Percentiles rank a stretch among this genome's conserved stretches.
Evolutionary conservation across 2,888 invertebrate species (phyloP).

Genomic region (Dryobota labecula): DNA sequence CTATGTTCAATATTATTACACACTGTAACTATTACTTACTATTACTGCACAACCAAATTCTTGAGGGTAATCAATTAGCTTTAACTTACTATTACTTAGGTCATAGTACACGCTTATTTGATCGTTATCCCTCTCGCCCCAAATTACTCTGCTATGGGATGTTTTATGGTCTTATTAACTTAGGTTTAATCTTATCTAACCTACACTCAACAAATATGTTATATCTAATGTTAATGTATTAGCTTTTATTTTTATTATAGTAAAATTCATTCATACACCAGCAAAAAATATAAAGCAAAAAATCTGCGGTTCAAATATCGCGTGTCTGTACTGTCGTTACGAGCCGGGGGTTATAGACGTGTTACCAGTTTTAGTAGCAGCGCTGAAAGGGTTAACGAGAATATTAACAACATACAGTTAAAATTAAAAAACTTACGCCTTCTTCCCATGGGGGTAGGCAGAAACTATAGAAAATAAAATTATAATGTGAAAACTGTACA

Average conservation of each 20-base stretch:
- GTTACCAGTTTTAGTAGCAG: background rate
- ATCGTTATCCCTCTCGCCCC: too few species aligned
- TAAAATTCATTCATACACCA: background rate
- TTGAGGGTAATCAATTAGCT: background rate
- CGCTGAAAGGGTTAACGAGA: slow-evolving; percentile 34
- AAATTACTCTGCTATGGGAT: too few species aligned
- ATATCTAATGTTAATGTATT: too few species aligned
- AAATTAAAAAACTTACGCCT: too few species aligned
- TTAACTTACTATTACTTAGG: background rate
- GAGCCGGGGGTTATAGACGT: background rate
- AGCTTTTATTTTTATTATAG: too few species aligned
- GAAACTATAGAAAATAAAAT: too few species aligned
- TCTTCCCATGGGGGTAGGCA: too few species aligned
- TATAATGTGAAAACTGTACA: slow-evolving; percentile 10
- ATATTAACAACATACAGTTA: background rate
- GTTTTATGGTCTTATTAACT: too few species aligned
- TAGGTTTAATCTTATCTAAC: background rate
- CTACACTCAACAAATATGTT: background rate
- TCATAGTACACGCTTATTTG: background rate
- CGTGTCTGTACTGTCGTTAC: slow-evolving; percentile 7
- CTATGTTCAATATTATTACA: background rate
- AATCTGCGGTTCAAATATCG: slow-evolving; percentile 10
- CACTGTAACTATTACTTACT: too few species aligned
- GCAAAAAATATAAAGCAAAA: slow-evolving; percentile 18
- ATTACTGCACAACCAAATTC: background rate